Conservation (phyloP, 2,888 invertebrate genomes). For the Flabesymbios commensalis region DNA sequence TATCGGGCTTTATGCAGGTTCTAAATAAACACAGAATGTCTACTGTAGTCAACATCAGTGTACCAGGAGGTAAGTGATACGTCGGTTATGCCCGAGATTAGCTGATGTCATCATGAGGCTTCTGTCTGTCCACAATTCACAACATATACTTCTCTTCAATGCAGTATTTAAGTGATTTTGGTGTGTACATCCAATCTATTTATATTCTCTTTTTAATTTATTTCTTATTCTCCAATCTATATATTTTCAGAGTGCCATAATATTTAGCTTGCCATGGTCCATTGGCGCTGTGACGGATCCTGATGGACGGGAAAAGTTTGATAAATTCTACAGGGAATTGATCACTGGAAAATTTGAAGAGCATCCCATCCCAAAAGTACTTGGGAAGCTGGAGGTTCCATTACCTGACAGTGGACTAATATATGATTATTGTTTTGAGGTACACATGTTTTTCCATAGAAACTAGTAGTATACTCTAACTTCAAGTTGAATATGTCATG, state of each 20-base stretch:
- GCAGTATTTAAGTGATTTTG: too few relatives aligned
- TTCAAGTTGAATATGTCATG: neutral
- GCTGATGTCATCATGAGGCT: too few relatives aligned
- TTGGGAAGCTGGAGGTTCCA: slow-evolving; percentile 75
- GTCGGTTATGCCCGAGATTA: too few relatives aligned
- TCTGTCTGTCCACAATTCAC: too few relatives aligned
- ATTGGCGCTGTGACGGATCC: slow-evolving; percentile 79
- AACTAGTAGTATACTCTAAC: neutral
- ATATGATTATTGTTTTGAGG: slow-evolving; percentile 79
- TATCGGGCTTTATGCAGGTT: too few relatives aligned
- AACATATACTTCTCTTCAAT: too few relatives aligned
- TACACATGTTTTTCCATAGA: slow-evolving; percentile 27
- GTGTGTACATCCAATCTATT: too few relatives aligned
- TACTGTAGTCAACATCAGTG: too few relatives aligned
- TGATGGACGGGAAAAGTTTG: slow-evolving; percentile 76
- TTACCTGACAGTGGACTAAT: slow-evolving; percentile 77
- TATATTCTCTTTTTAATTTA: too few relatives aligned
- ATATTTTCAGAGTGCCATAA: slow-evolving; percentile 70
- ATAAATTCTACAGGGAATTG: slow-evolving; percentile 72
- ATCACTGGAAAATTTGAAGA: slow-evolving; percentile 60
- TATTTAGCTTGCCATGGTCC: slow-evolving; percentile 81
- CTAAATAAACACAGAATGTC: too few relatives aligned
- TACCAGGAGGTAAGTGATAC: too few relatives aligned
- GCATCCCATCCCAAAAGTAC: slow-evolving; percentile 66
- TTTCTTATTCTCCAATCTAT: too few relatives aligned